Conservation (phyloP, 64 coral and sea anemone genomes). For the Pocillopora damicornis region DNA sequence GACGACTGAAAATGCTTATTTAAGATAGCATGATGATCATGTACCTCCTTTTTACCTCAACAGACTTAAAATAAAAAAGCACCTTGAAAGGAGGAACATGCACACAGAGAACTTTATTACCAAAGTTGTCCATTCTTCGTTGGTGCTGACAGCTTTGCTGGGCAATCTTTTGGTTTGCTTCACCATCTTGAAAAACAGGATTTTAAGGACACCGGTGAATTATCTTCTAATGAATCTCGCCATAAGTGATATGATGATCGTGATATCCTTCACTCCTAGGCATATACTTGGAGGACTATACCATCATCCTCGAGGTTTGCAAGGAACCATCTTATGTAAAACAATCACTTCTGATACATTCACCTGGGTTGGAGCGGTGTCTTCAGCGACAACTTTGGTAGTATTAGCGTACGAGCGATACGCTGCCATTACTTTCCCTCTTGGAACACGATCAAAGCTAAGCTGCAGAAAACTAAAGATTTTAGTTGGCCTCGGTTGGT, state of each 20-base stretch:
- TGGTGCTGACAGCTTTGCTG: background rate
- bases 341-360: slow-evolving; percentile 3
- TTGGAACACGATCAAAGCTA: background rate
- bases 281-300: background rate
- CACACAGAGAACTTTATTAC: background rate
- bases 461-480: background rate
- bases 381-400: background rate
- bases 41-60: too few species aligned
- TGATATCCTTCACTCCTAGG: background rate
- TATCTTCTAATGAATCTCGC: background rate
- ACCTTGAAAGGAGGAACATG: background rate
- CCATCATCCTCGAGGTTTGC: background rate
- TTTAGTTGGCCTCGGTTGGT: background rate
- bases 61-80: too few species aligned
- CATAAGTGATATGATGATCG: slow-evolving; percentile 6
- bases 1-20: too few species aligned
- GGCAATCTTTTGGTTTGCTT: background rate
- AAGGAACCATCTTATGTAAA: background rate
- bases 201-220: background rate
- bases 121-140: background rate
- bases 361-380: slow-evolving; percentile 5
- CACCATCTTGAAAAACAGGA: background rate
- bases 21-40: too few species aligned
- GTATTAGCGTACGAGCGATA: background rate
- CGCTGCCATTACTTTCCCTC: background rate